Evolutionary conservation across 2,888 invertebrate genomes (phyloP), one percentile per base, ranked within the genome.

Genomic region (Drosophila paranaensis): DNA sequence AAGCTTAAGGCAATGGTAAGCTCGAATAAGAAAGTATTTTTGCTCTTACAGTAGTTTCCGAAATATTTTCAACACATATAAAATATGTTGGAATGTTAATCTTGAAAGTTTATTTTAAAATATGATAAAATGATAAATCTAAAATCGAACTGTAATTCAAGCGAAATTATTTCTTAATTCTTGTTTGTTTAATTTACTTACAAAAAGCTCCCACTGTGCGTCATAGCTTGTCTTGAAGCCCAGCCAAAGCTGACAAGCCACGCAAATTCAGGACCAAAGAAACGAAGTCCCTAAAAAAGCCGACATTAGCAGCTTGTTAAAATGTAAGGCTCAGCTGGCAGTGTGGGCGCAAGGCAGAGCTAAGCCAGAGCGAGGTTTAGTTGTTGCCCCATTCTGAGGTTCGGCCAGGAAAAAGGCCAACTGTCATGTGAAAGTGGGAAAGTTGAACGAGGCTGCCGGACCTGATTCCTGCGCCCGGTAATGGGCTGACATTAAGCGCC

Each of bases 261-360:
- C 56, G 63, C 70, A 74, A 74, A 74, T 74, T 60, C 56, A 33
- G 30, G 35, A 16, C 10, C 16, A 40, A 62, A 57, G 54, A 50
- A 77, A 33, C 68, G 54, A 50, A 72, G 71, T 54, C 60, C 56
- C 53, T 35, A 54, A 54, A 54, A 73, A 67, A 66, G 60, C 71
- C 71, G 68, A 87, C 82, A 84, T 87, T 84, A 84, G 79, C 88
- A 82, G 81, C 81, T 79, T 84, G 81, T 84, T 82, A 87, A 79
- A 84, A 82, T 84, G 70, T 81, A 81, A 69, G 70, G 63, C 71
- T 76, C 78, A 79, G 66, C 78, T 75, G 72, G 60, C 64, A 16
- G 57, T 55, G 25, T 43, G 42, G 57, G 42, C 53, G 72, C 69
- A 63, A 65, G 67, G 65, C 68, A 60, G 75, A 37, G 45, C 16